phyloP scores from a whole-genome alignment of 1,140 invertebrate species.

The Trachymyrmex septentrionalis region DNA sequence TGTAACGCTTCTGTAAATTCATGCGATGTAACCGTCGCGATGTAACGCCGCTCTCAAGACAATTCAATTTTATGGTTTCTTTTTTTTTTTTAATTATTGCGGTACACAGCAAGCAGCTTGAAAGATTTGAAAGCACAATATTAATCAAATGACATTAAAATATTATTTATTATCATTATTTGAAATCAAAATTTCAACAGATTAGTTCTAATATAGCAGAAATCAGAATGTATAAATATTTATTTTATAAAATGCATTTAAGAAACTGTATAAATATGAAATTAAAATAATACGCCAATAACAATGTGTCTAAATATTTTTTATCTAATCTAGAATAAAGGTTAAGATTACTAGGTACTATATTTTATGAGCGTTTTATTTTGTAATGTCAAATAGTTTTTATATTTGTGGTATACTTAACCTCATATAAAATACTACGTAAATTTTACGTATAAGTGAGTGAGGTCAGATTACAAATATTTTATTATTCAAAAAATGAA shows the following conservation, averaged over 20 bases:
- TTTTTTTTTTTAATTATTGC: constrained; percentile 42
- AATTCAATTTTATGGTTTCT: constrained; percentile 51
- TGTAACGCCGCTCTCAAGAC: constrained; percentile 41
- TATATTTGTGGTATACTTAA: neutral
- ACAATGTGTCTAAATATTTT: neutral
- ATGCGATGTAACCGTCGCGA: constrained; percentile 29
- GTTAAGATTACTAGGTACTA: neutral
- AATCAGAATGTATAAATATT: neutral
- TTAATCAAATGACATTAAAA: constrained; percentile 17
- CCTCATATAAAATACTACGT: too few relatives aligned
- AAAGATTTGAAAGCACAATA: constrained; percentile 41
- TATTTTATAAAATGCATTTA: neutral
- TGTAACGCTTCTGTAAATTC: constrained; percentile 65
- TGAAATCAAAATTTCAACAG: neutral
- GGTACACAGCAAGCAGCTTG: neutral
- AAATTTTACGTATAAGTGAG: too few relatives aligned
- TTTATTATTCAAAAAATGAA: too few relatives aligned
- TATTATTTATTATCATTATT: neutral
- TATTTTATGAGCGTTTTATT: neutral
- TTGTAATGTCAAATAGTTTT: constrained; percentile 8
- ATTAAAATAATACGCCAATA: neutral
- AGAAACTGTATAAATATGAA: neutral
- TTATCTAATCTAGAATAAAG: neutral
- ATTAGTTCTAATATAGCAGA: neutral
- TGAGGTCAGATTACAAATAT: too few relatives aligned